Conservation (phyloP, 1,140 invertebrate genomes). For the Bombus pyrosoma region DNA sequence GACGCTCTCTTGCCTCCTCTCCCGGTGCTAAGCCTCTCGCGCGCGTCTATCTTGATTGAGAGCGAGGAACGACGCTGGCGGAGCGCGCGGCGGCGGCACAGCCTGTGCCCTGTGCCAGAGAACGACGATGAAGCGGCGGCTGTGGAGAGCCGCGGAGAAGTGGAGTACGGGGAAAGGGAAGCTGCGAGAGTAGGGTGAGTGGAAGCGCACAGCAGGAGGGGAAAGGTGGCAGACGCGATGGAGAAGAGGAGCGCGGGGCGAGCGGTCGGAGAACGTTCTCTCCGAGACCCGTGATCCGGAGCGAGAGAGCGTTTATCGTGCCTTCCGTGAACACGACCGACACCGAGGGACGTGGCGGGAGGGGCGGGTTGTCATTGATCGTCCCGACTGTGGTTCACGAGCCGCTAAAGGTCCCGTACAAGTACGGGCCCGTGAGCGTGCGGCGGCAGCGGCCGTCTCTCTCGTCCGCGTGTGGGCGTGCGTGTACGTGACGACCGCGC, state of each 20-base stretch:
- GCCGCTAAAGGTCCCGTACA: slow-evolving; percentile 82
- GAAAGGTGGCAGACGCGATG: slow-evolving; percentile 35
- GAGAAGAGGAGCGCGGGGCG: not conserved
- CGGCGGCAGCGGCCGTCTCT: slow-evolving; percentile 50
- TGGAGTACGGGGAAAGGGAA: not conserved
- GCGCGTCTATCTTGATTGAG: slow-evolving; percentile 82
- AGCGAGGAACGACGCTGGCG: slow-evolving; percentile 62
- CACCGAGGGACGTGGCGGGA: slow-evolving; percentile 36
- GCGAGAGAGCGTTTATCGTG: slow-evolving; percentile 64
- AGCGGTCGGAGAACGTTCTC: slow-evolving; percentile 52
- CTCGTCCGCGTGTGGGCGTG: slow-evolving; percentile 60
- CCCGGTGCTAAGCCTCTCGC: slow-evolving; percentile 80
- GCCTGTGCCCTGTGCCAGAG: not conserved
- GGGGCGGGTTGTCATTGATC: slow-evolving; percentile 81
- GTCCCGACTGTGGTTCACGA: slow-evolving; percentile 78
- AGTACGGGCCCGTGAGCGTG: slow-evolving; percentile 75
- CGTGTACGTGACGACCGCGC: slow-evolving; percentile 34
- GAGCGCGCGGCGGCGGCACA: too few species aligned
- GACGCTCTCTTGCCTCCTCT: slow-evolving; percentile 73
- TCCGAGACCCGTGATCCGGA: slow-evolving; percentile 52
- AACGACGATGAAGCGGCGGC: not conserved
- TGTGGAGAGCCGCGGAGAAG: not conserved
- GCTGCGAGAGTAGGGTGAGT: not conserved
- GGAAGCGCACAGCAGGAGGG: not conserved
- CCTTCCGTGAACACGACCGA: slow-evolving; percentile 58